phyloP scores from a whole-genome alignment of 2,888 invertebrate species.

The Drosophila maculinotata region DNA sequence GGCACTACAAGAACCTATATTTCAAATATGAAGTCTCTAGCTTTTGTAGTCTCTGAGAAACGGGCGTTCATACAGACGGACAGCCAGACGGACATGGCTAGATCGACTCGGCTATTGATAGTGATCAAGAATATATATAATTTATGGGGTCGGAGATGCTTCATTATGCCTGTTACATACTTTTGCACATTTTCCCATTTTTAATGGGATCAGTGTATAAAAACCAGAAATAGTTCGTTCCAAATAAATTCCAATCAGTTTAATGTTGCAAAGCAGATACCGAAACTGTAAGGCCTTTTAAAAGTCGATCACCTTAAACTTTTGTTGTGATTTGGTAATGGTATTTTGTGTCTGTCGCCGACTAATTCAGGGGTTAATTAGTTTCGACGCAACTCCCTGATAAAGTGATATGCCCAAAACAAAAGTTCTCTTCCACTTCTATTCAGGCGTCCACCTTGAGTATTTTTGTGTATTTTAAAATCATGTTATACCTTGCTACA shows the following conservation, averaged over 20 bases:
- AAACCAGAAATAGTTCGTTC: slow-evolving; percentile 36
- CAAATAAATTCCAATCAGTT: slow-evolving; percentile 72
- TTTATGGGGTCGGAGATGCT: no score
- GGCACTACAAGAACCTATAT: no score
- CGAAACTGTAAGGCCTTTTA: slow-evolving; percentile 34
- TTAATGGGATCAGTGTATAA: no score
- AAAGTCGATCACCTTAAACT: slow-evolving; percentile 32
- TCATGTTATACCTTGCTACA: slow-evolving; percentile 19
- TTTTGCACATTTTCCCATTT: no score
- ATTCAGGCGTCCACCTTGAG: not conserved
- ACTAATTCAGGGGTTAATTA: slow-evolving; percentile 67
- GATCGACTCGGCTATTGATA: no score
- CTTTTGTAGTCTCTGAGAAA: no score
- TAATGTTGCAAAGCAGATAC: slow-evolving; percentile 25
- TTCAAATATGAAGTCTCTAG: no score
- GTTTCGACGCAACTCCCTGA: slow-evolving; percentile 66
- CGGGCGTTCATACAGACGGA: no score
- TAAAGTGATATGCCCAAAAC: slow-evolving; percentile 46
- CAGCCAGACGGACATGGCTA: no score
- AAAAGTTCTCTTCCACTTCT: not conserved
- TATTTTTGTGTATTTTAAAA: not conserved
- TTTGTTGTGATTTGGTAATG: slow-evolving; percentile 46
- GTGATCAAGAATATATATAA: no score
- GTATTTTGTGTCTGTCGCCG: slow-evolving; percentile 32
- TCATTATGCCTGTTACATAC: no score